phyloP scores from a whole-genome alignment of 2,113 vertebrate genomes.

The Geococcyx californianus region DNA sequence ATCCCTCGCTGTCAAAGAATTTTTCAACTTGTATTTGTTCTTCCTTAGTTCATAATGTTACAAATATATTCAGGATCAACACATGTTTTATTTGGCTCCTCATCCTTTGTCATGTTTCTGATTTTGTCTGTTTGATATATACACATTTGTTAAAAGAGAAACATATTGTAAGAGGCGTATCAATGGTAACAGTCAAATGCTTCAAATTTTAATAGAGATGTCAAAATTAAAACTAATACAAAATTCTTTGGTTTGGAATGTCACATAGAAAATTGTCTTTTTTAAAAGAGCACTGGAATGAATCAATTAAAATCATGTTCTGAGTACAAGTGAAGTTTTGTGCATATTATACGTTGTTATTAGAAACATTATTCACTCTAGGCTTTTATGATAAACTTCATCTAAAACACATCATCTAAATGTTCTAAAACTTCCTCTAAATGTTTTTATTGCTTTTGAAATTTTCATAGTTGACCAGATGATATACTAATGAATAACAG shows the following conservation, averaged over 20 bases:
- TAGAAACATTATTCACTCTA: neutral
- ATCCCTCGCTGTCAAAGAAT: neutral
- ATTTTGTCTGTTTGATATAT: constrained; percentile 25
- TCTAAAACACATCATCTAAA: neutral
- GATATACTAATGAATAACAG: neutral
- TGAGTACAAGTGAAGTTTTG: neutral
- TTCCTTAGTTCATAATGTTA: constrained; percentile 9
- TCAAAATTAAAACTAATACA: neutral
- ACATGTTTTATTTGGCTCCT: constrained; percentile 48
- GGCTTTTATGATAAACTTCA: neutral
- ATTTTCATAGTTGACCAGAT: neutral
- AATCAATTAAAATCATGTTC: neutral
- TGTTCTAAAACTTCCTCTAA: neutral
- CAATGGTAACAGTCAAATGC: constrained; percentile 1
- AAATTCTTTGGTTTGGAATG: neutral
- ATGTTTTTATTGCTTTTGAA: neutral
- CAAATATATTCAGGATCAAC: neutral
- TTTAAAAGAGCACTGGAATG: neutral
- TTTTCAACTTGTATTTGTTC: constrained; percentile 4
- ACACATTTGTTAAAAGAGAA: neutral
- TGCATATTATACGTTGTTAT: neutral
- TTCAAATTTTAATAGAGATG: neutral
- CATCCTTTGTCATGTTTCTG: constrained; percentile 36
- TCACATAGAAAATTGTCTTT: neutral
- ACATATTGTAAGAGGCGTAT: neutral